Base-by-base conservation (phyloP, 2,797 vertebrate species). In the Gymnocypris eckloni region DNA sequence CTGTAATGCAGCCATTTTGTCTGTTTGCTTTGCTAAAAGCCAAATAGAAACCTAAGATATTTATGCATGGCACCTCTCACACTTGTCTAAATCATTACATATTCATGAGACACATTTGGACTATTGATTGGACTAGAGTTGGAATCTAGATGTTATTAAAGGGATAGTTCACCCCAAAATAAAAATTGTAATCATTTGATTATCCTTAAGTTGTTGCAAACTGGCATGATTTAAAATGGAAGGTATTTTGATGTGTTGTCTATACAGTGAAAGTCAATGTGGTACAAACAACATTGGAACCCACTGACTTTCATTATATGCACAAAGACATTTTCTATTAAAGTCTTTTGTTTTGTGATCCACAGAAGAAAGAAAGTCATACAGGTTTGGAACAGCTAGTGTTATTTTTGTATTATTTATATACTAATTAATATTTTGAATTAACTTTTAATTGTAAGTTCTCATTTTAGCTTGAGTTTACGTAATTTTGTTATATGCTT, bases 1-100 rank as follows among this genome's bases (percentile, higher is more conserved):
- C 91, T 93, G 92, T 81, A 91, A 89, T 90, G 89, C 80, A 73
- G 84, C 75, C 94, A 93, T 95, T 95, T 94, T 91, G 94, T 89
- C 75, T 87, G 77, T 85, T 18, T 90, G 91, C 88, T 94, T 89
- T 85, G 90, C 37, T 88, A 88, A 88, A 90, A 90, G 78, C 90
- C 93, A 91, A 91, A 52, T 85, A 93, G 92, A 93, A 69, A 91
- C 81, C 88, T 93, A 48, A 91, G 90, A 93, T 92, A 93, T 94
- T 93, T 86, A 94, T 92, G 88, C 80, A n/a, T 18, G 76, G 20
- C 52, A 66, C 70, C 43, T 41, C 50, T 72, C 5, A 79, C 67
- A 43, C 54, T 37, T 15, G 6, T 6, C 28, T 33, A 61, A 67
- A 28, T 67, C 28, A 67, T 67, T 33, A 16, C 28, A 67, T 67